phyloP scores from a whole-genome alignment of 1,140 invertebrate species.

The Nomia melanderi region DNA sequence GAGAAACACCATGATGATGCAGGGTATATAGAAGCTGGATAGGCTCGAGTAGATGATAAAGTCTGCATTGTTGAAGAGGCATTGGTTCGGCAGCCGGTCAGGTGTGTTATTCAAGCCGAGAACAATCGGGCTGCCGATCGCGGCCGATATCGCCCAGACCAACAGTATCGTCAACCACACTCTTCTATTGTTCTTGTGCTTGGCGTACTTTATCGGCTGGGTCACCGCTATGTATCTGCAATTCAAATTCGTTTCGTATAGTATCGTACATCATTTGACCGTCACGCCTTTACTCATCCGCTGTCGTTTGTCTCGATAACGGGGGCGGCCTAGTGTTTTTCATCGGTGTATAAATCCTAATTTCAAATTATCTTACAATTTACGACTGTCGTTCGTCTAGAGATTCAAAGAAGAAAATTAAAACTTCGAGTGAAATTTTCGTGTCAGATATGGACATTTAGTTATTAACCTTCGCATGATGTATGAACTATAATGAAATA shows the following conservation, averaged over 20 bases:
- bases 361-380: not conserved
- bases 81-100: slow-evolving; percentile 88
- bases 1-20: slow-evolving; percentile 98
- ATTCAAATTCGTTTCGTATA: slow-evolving; percentile 65
- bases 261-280: slow-evolving; percentile 3
- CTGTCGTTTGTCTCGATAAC: not conserved
- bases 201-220: slow-evolving; percentile 99
- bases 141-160: slow-evolving; percentile 97
- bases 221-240: slow-evolving; percentile 98
- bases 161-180: slow-evolving; percentile 97
- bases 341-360: not conserved
- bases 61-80: slow-evolving; percentile 98
- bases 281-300: slow-evolving; percentile 12
- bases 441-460: no score
- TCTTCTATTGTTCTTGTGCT: slow-evolving; percentile 97
- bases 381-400: no score
- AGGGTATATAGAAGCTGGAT: slow-evolving; percentile 99
- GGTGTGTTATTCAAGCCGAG: slow-evolving; percentile 96
- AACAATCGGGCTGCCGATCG: slow-evolving; percentile 98
- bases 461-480: no score
- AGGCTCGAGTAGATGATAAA: slow-evolving; percentile 99
- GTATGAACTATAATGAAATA: no score
- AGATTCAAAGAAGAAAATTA: no score
- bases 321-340: not conserved
- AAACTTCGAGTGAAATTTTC: no score